These are phyloP conservation scores for Atherinomorus stipes DNA, from an alignment of 2,113 vertebrate genomes.

Conservation along the genomic window DNA sequence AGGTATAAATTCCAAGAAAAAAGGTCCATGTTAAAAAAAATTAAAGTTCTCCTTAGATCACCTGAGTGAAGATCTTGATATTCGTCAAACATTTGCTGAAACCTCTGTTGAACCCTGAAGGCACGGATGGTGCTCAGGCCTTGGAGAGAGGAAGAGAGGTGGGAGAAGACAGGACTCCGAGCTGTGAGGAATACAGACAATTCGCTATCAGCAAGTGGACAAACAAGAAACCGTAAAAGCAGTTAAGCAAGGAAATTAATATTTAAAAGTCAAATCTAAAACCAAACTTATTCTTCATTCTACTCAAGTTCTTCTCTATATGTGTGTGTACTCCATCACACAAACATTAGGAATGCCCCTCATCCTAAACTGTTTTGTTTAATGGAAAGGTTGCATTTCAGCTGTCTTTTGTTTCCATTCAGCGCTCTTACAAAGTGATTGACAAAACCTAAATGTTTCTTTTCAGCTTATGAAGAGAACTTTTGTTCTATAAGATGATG, in stretches of 20 bases:
- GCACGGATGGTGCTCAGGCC: constrained; percentile 95
- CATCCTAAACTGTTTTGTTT: constrained; percentile 18
- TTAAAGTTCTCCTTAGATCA: no score
- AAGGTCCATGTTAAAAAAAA: no score
- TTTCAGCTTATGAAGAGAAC: constrained; percentile 52
- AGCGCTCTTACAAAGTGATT: constrained; percentile 57
- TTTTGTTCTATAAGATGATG: constrained; percentile 65
- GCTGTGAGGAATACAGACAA: constrained; percentile 76
- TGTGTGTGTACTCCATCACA: neutral
- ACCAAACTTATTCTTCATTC: neutral
- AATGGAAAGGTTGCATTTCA: constrained; percentile 48
- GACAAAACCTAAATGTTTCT: constrained; percentile 72
- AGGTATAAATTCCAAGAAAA: no score
- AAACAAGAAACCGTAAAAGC: neutral
- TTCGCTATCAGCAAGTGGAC: neutral
- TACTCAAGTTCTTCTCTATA: neutral
- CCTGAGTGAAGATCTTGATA: constrained; percentile 96
- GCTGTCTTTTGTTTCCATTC: constrained; percentile 55
- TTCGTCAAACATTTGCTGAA: constrained; percentile 92
- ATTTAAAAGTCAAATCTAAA: neutral
- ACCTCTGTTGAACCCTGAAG: constrained; percentile 88
- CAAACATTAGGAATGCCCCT: neutral
- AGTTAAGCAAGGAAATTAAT: neutral
- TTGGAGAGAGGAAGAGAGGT: constrained; percentile 93
- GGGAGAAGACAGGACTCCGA: constrained; percentile 95